Evolutionary conservation across 2,797 vertebrate genomes (phyloP).

Genomic region (Spinus olivaceus): DNA sequence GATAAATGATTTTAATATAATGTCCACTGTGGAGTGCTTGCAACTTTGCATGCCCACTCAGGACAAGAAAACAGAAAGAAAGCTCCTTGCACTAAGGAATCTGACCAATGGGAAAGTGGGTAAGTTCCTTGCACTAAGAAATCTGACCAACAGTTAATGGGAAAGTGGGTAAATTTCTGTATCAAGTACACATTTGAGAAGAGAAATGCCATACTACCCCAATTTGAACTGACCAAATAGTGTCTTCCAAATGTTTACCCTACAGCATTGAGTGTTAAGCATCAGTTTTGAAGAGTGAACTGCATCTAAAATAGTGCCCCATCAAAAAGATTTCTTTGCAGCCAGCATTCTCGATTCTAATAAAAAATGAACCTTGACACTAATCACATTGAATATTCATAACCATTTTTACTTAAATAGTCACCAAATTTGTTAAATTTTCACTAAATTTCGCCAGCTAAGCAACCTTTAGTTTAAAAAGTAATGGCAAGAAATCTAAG

Average conservation of each 20-base stretch:
- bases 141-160: not conserved
- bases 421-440: too few species aligned
- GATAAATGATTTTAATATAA: not conserved
- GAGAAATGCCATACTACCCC: not conserved
- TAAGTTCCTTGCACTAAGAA: not conserved
- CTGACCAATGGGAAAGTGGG: not conserved
- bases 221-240: not conserved
- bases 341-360: not conserved
- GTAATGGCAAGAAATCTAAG: not conserved
- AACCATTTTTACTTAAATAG: not conserved
- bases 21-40: not conserved
- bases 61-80: not conserved
- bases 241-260: not conserved
- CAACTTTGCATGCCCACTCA: not conserved
- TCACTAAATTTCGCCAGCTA: not conserved
- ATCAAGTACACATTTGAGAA: not conserved
- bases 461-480: not conserved
- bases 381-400: not conserved
- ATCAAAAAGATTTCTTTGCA: not conserved
- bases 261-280: not conserved
- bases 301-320: not conserved
- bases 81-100: not conserved
- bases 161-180: not conserved
- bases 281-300: not conserved
- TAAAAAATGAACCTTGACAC: not conserved